Evolutionary conservation across 1,140 invertebrate genomes (phyloP), one percentile per base, ranked within the genome.

Genomic region (Trachymyrmex cornetzi): DNA sequence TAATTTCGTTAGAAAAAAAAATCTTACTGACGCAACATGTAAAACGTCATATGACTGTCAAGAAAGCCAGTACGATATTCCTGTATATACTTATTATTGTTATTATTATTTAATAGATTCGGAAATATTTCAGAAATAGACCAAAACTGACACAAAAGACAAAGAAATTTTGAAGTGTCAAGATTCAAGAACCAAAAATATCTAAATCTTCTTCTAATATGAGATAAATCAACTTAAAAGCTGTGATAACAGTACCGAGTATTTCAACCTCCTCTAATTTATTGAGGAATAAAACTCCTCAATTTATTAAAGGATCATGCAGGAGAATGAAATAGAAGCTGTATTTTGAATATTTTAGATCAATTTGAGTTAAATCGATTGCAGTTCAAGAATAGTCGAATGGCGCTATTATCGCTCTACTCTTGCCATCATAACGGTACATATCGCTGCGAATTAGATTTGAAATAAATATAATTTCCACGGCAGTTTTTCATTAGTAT

Each of bases 361-460:
- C 22, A 57, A 50, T 71, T 27, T 9, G 34, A 57, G 16, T 50
- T 81, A 71, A 59, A 81, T 71, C 63, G 53, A 81, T 81, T 81
- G 53, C 79, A 34, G 11, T 57, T 71, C 50, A 34, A 22, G 53
- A 81, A 81, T 71, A 81, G 48, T 27, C 79, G 50, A 57, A 71
- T 55, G 27, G 11, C 2, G 64, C 34, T 81, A 81, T 81, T 81
- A 71, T 81, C 16, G 30, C 53, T 12, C 50, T 71, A 44, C 30
- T 71, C 11, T 19, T 71, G 16, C 22, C 5, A 24, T 14, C 61
- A 57, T 81, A 69, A 71, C 77, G 77, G 77, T 67, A 67, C 61
- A 57, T 80, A 34, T 79, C 12, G 19, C n/a, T 24, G 61, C 12
- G 16, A 66, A 75, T 59, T 75, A 38, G 44, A 67, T 59, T 80